Evolutionary conservation across 2,113 vertebrate genomes (phyloP).

Genomic region (Passer montanus): DNA sequence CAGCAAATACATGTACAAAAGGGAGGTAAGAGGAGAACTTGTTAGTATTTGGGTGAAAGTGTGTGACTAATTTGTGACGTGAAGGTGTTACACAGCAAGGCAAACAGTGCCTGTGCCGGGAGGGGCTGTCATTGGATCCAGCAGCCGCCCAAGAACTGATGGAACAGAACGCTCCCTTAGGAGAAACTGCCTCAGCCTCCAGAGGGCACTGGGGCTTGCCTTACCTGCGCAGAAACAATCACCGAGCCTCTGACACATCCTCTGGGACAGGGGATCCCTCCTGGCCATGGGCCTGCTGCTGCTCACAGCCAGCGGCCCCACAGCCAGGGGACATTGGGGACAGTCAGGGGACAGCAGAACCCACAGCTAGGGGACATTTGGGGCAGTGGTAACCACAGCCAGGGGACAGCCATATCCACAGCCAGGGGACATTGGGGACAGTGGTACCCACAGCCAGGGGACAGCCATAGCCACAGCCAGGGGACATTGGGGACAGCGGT

Average conservation of each 20-base stretch:
- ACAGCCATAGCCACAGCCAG: rapidly evolving
- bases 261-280: background rate
- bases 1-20: background rate
- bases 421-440: too few relatives aligned
- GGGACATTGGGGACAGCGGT: too few relatives aligned
- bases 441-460: too few relatives aligned
- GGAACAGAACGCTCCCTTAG: rapidly evolving
- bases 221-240: background rate
- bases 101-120: rapidly evolving
- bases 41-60: rapidly evolving
- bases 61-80: rapidly evolving
- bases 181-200: background rate
- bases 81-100: rapidly evolving
- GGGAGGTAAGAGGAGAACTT: background rate
- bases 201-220: background rate
- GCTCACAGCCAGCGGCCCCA: background rate
- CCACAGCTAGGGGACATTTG: too few relatives aligned
- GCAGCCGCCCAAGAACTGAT: rapidly evolving
- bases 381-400: too few relatives aligned
- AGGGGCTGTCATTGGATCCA: rapidly evolving
- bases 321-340: too few relatives aligned
- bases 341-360: too few relatives aligned
- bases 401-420: background rate
- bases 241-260: rapidly evolving
- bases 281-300: background rate